Percentiles rank a stretch among this genome's conserved stretches.
Evolutionary conservation across 2,888 invertebrate species (phyloP).

Genomic region (Scrobipalpa costella): DNA sequence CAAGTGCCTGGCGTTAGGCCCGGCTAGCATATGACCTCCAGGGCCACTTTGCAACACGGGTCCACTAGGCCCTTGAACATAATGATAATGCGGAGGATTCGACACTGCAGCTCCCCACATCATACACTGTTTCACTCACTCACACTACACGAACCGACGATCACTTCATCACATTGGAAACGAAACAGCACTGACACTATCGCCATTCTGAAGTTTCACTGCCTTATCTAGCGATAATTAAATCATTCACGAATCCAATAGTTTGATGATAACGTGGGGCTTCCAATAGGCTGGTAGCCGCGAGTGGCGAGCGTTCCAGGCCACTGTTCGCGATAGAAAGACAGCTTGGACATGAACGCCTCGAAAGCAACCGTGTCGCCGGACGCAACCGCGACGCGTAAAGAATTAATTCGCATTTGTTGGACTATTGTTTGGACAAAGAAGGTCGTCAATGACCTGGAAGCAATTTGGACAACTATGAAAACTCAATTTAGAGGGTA

Average conservation of each 20-base stretch:
- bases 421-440: conserved; percentile 71
- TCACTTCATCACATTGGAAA: conserved; percentile 66
- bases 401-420: conserved; percentile 75
- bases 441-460: conserved; percentile 59
- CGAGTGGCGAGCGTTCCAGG: conserved; percentile 59
- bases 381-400: conserved; percentile 73
- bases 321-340: conserved; percentile 72
- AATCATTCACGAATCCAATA: conserved; percentile 55
- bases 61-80: conserved; percentile 63
- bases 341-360: conserved; percentile 69
- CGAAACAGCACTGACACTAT: conserved; percentile 60
- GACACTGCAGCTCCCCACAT: conserved; percentile 78
- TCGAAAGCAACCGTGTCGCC: conserved; percentile 73
- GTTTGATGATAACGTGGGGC: conserved; percentile 59
- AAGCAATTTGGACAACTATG: conserved; percentile 48
- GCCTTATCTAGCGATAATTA: conserved; percentile 67
- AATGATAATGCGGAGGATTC: conserved; percentile 72
- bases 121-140: conserved; percentile 50
- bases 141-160: conserved; percentile 48
- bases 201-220: conserved; percentile 56
- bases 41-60: conserved; percentile 62
- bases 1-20: conserved; percentile 64
- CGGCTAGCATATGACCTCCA: conserved; percentile 63
- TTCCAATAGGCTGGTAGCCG: conserved; percentile 55
- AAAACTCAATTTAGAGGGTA: conserved; percentile 14